Conservation (phyloP, 2,113 vertebrate genomes). For the Psittacara wagleri region DNA sequence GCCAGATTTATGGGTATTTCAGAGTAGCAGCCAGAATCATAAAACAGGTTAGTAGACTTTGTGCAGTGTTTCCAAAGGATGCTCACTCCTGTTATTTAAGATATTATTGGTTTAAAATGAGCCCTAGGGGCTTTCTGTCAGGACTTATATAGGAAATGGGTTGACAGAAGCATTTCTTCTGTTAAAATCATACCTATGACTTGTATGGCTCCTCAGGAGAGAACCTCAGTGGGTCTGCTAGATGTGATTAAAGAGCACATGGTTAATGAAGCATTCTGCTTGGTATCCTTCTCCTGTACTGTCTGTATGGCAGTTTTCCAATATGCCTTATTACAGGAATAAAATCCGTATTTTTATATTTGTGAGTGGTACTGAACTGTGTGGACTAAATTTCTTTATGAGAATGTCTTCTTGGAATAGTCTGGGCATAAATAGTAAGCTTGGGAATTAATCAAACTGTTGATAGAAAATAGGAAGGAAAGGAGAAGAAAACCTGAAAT, state of each 20-base stretch:
- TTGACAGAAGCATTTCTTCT: slow-evolving; percentile 6
- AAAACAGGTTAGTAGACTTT: slow-evolving; percentile 15
- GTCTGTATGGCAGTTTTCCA: background rate
- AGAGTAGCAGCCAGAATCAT: background rate
- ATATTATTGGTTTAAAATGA: slow-evolving; percentile 19
- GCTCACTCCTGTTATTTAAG: background rate
- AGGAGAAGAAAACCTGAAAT: background rate
- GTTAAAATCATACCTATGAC: background rate
- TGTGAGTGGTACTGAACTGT: background rate
- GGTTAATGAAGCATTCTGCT: background rate
- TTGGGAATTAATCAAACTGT: background rate
- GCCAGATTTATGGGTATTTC: background rate
- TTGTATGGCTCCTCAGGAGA: background rate
- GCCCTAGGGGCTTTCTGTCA: background rate
- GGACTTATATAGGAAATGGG: background rate
- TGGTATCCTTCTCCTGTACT: background rate
- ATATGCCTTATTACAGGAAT: background rate
- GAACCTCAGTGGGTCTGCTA: background rate
- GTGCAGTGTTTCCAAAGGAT: slow-evolving; percentile 1
- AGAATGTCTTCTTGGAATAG: background rate
- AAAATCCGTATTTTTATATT: background rate
- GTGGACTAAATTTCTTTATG: background rate
- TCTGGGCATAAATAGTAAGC: background rate
- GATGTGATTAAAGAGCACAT: background rate
- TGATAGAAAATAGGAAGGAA: background rate